phyloP scores from a whole-genome alignment of 2,888 invertebrate species.

The Epinotia brunnichana region DNA sequence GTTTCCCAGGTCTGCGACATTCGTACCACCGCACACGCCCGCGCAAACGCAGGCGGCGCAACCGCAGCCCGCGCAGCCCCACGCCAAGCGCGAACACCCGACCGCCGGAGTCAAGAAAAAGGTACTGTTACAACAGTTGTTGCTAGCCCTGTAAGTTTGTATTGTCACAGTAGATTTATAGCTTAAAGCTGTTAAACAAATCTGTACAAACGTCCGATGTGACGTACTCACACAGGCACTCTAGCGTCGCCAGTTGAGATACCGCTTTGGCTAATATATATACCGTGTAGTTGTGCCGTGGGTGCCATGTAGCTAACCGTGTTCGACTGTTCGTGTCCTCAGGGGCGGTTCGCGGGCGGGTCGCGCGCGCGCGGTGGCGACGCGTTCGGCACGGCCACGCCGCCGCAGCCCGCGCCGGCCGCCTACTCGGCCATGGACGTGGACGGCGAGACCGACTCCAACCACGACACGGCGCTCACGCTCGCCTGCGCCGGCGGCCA shows the following conservation, averaged over 20 bases:
- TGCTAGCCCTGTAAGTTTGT: background rate
- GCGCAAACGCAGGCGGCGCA: constrained; percentile 46
- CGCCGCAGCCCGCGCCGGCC: constrained; percentile 76
- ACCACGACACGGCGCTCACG: constrained; percentile 99
- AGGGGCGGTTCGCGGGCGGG: constrained; percentile 64
- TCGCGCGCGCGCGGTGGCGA: constrained; percentile 55
- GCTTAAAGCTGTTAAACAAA: too few species aligned
- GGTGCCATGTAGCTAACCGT: too few species aligned
- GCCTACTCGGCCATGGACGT: constrained; percentile 93
- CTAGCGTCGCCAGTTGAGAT: background rate
- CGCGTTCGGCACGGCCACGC: constrained; percentile 58
- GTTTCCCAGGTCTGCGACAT: constrained; percentile 59
- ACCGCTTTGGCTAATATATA: background rate
- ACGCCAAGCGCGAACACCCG: constrained; percentile 71
- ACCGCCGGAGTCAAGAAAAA: constrained; percentile 71
- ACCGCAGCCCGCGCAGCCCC: constrained; percentile 57
- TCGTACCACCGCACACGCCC: constrained; percentile 57
- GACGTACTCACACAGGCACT: too few species aligned
- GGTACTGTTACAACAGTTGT: constrained; percentile 54
- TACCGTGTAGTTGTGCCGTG: too few species aligned
- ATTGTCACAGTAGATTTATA: background rate
- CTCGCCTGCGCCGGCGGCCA: constrained; percentile 99
- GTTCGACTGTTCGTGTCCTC: too few species aligned
- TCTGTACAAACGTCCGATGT: too few species aligned
- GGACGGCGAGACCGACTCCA: constrained; percentile 98